These are phyloP conservation scores for Cynodonichthys magdalenae DNA, from an alignment of 2,797 vertebrate genomes.

Conservation along the genomic window DNA sequence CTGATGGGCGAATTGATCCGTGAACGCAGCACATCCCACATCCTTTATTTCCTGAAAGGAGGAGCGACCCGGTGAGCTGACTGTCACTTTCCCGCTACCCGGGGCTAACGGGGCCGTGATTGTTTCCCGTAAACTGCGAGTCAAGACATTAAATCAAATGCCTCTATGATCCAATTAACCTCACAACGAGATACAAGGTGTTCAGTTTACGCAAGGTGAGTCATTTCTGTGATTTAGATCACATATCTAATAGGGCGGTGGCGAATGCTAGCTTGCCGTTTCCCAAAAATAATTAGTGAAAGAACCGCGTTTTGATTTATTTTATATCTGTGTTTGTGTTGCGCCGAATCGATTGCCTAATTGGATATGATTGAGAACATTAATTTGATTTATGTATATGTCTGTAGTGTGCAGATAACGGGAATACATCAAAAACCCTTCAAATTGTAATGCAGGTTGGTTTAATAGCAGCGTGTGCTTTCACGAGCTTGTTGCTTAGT, in stretches of 20 bases:
- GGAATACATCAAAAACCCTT: neutral
- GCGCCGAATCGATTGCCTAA: neutral
- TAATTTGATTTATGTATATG: neutral
- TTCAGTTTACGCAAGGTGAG: constrained; percentile 75
- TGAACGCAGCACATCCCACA: constrained; percentile 46
- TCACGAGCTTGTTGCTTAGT: neutral
- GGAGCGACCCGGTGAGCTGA: constrained; percentile 21
- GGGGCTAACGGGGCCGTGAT: constrained; percentile 3
- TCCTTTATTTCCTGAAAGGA: constrained; percentile 51
- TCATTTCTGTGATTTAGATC: neutral
- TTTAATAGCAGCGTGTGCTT: neutral
- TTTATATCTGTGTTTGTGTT: neutral
- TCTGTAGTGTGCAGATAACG: neutral
- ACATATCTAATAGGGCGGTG: constrained; percentile 48
- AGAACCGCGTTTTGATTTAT: too few relatives aligned
- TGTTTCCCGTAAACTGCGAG: constrained; percentile 30
- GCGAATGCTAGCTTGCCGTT: constrained; percentile 3
- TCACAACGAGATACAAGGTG: constrained; percentile 51
- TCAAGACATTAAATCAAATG: constrained; percentile 50
- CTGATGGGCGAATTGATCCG: neutral
- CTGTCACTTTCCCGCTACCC: constrained; percentile 2
- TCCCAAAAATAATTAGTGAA: neutral
- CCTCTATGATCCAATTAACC: constrained; percentile 77
- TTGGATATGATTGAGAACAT: neutral
- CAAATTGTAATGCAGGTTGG: neutral